A percentile compares a stretch with the other conserved stretches of the same genome.
Evolutionary conservation across 2,113 vertebrate genomes (phyloP).

Genomic region (Pseudopipra pipra): DNA sequence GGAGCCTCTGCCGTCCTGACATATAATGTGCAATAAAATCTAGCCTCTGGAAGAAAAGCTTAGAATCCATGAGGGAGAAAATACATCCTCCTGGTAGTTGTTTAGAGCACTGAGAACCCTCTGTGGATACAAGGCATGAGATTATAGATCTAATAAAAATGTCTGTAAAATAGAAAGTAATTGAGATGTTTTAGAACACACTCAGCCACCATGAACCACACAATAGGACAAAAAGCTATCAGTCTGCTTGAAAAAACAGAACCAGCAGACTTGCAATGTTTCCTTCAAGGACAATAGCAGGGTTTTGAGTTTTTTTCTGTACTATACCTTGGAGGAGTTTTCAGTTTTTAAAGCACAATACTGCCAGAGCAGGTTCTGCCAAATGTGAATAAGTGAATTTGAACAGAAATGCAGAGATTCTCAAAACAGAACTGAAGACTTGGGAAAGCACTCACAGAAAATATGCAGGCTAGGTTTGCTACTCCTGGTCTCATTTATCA

Average conservation of each 20-base stretch:
- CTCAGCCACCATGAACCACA: neutral
- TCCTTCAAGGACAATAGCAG: neutral
- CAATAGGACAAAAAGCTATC: conserved; percentile 4
- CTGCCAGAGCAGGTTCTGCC: neutral
- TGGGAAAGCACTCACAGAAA: neutral
- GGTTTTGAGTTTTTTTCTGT: neutral
- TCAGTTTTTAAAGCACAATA: conserved; percentile 6
- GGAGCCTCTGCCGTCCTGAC: neutral
- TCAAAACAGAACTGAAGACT: neutral
- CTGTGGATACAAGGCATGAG: conserved; percentile 43
- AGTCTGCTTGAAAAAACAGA: conserved; percentile 23
- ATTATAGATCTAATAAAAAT: conserved; percentile 54
- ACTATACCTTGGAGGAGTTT: conserved; percentile 27
- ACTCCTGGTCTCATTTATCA: neutral
- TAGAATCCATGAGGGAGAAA: conserved; percentile 21
- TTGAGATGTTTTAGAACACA: conserved; percentile 46
- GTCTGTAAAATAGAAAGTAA: conserved; percentile 44
- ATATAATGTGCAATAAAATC: conserved; percentile 49
- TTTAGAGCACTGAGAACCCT: conserved; percentile 14
- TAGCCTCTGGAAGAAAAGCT: conserved; percentile 39
- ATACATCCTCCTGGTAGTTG: conserved; percentile 27
- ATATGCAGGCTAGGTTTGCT: neutral
- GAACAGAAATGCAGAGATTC: neutral
- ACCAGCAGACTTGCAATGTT: neutral
- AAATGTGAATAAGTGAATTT: conserved; percentile 39